Evolutionary conservation across 2,888 invertebrate species (phyloP).

Genomic region (Stenurella melanura): DNA sequence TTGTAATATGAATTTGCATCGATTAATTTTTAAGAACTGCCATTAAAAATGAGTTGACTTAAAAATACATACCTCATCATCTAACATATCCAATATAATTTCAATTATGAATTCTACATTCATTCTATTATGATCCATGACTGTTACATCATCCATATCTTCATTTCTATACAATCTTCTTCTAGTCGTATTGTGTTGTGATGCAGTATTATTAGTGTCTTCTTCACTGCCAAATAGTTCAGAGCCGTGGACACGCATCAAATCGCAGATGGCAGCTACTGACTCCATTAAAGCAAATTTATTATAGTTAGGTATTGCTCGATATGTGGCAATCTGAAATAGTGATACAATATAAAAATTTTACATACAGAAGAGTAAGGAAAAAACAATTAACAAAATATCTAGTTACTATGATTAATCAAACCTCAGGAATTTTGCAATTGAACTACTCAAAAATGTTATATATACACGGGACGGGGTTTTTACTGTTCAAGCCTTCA

Average conservation of each 20-base stretch:
- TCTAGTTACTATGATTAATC: too few species aligned
- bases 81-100: conserved; percentile 59
- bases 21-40: background rate
- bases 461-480: too few species aligned
- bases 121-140: conserved; percentile 45
- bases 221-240: conserved; percentile 49
- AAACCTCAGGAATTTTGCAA: too few species aligned
- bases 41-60: background rate
- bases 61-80: conserved; percentile 58
- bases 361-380: conserved; percentile 1
- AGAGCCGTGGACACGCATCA: conserved; percentile 53
- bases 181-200: conserved; percentile 40
- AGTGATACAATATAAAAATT: conserved; percentile 9
- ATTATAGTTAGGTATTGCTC: conserved; percentile 51
- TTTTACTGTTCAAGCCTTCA: too few species aligned
- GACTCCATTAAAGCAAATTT: conserved; percentile 50
- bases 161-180: conserved; percentile 52
- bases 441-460: too few species aligned
- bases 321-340: conserved; percentile 53
- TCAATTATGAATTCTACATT: conserved; percentile 54
- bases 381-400: too few species aligned
- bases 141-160: conserved; percentile 46
- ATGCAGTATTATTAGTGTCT: conserved; percentile 26
- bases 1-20: too few species aligned
- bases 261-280: conserved; percentile 53